A percentile compares a stretch with the other conserved stretches of the same genome.
Conservation (phyloP, 2,888 invertebrate genomes). For the Pseudoips prasinana region DNA sequence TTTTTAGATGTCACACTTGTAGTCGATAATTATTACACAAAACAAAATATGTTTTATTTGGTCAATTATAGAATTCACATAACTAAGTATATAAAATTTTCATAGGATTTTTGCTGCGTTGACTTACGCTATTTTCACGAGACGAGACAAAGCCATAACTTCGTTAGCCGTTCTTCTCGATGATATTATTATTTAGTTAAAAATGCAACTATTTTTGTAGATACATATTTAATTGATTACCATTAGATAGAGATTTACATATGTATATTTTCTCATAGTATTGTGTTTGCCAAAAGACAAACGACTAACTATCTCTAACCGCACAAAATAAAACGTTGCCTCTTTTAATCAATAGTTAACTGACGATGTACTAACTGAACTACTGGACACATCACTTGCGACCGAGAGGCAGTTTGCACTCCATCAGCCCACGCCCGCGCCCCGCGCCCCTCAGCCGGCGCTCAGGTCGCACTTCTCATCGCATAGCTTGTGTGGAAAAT, state of each 20-base stretch:
- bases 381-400: conserved; percentile 10
- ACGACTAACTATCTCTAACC: conserved; percentile 54
- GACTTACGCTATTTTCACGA: conserved; percentile 37
- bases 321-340: conserved; percentile 58
- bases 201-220: conserved; percentile 81
- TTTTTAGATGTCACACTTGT: conserved; percentile 77
- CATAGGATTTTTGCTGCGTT: conserved; percentile 48
- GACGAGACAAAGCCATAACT: conserved; percentile 39
- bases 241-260: conserved; percentile 74
- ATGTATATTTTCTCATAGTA: conserved; percentile 72
- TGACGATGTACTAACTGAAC: conserved; percentile 21
- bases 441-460: conserved; percentile 19
- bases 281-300: conserved; percentile 69
- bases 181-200: conserved; percentile 62
- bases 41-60: conserved; percentile 52
- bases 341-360: conserved; percentile 35
- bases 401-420: conserved; percentile 16
- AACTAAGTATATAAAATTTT: conserved; percentile 45
- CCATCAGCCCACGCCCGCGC: conserved; percentile 1
- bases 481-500: conserved; percentile 42
- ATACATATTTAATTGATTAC: conserved; percentile 75
- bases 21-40: conserved; percentile 46
- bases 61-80: conserved; percentile 48
- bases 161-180: conserved; percentile 53
- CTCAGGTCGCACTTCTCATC: conserved; percentile 18